phyloP scores from a whole-genome alignment of 1,140 invertebrate genomes.

The Ostrea denselamellosa region DNA sequence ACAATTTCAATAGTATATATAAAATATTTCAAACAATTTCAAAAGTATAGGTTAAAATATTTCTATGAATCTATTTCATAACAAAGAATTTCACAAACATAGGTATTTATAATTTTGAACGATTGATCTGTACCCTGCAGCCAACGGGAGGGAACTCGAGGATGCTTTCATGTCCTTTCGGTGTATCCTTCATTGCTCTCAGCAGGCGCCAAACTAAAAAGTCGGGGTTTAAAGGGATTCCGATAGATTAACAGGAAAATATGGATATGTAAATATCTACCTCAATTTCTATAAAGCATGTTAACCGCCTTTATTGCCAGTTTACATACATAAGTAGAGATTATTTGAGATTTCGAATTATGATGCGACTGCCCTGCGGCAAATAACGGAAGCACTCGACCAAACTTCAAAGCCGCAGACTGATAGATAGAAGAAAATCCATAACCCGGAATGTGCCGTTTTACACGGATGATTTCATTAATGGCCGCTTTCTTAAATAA shows the following conservation, averaged over 20 bases:
- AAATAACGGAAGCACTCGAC: slow-evolving; percentile 24
- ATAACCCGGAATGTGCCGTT: slow-evolving; percentile 18
- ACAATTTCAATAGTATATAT: no score
- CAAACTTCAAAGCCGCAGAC: slow-evolving; percentile 28
- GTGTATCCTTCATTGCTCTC: neutral
- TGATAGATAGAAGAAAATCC: neutral
- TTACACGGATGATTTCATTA: slow-evolving; percentile 29
- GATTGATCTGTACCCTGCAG: neutral
- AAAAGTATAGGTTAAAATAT: no score
- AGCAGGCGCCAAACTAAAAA: neutral
- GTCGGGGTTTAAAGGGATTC: neutral
- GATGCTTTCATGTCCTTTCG: neutral
- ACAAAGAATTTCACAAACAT: no score
- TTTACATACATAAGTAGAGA: slow-evolving; percentile 25
- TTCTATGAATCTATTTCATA: no score
- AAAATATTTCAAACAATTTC: no score
- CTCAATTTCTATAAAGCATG: slow-evolving; percentile 16
- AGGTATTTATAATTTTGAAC: no score
- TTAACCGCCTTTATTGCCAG: neutral
- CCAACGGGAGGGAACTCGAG: slow-evolving; percentile 17
- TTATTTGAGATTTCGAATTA: slow-evolving; percentile 15
- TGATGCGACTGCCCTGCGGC: slow-evolving; percentile 6
- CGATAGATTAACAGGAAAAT: neutral
- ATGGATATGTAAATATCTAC: slow-evolving; percentile 9
- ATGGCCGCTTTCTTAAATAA: neutral